A percentile compares a stretch with the other conserved stretches of the same genome.
Conservation (phyloP, 2,888 invertebrate genomes). For the Thumatha senex region DNA sequence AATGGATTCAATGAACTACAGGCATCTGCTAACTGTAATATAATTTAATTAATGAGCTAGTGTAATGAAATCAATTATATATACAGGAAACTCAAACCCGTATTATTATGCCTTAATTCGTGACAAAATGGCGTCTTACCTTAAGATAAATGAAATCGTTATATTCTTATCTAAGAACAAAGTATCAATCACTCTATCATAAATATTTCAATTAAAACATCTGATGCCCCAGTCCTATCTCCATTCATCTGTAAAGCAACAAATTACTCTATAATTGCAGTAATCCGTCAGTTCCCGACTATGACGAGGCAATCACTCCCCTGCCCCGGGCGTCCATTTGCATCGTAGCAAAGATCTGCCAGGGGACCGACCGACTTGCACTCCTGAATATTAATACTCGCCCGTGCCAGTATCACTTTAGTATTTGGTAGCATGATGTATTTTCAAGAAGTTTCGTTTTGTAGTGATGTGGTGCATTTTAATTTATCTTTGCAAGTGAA, state of each 20-base stretch:
- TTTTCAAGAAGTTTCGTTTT: constrained; percentile 5
- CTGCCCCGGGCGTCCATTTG: constrained; percentile 36
- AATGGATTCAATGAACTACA: no score
- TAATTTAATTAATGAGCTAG: no score
- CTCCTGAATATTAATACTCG: constrained; percentile 35
- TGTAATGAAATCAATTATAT: no score
- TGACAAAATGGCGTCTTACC: neutral
- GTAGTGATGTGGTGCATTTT: neutral
- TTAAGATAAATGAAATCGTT: neutral
- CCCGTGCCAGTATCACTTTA: constrained; percentile 28
- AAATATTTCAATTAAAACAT: constrained; percentile 30
- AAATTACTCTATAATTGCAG: constrained; percentile 38
- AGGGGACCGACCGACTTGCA: constrained; percentile 8
- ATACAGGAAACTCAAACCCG: no score
- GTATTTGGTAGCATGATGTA: constrained; percentile 22
- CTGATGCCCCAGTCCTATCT: constrained; percentile 13
- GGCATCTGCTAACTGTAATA: no score
- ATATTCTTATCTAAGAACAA: neutral
- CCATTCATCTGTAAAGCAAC: constrained; percentile 31
- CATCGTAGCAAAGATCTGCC: constrained; percentile 12
- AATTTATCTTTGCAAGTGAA: neutral
- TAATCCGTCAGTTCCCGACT: constrained; percentile 33
- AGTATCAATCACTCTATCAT: neutral
- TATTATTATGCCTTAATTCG: no score
- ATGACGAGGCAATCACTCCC: constrained; percentile 30